phyloP scores from a whole-genome alignment of 1,140 invertebrate genomes.

The Chlorops oryzae region DNA sequence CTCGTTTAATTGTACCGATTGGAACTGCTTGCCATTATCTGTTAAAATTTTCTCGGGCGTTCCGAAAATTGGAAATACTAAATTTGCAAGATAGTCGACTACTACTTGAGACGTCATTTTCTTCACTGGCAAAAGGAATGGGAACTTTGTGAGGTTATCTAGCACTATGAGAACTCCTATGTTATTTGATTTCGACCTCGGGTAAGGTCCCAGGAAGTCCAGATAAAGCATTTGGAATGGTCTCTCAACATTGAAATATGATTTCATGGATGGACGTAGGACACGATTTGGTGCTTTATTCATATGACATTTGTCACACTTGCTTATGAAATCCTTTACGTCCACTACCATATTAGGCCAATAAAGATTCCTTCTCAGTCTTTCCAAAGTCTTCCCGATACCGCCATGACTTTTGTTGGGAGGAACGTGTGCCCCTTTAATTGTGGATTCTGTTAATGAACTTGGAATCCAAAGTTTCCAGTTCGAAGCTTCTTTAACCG shows the following conservation, averaged over 20 bases:
- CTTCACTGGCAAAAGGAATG: constrained; percentile 13
- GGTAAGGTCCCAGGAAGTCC: constrained; percentile 17
- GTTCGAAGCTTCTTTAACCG: neutral
- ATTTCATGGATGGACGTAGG: constrained; percentile 6
- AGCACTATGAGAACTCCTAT: constrained; percentile 14
- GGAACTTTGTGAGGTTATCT: constrained; percentile 17
- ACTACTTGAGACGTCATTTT: constrained; percentile 14
- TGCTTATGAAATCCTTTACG: neutral
- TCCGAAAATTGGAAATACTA: constrained; percentile 16
- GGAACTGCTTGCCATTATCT: constrained; percentile 18
- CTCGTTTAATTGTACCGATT: constrained; percentile 1
- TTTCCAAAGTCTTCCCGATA: constrained; percentile 1
- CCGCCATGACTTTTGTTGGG: constrained; percentile 3
- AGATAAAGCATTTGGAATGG: constrained; percentile 18
- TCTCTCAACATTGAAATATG: neutral
- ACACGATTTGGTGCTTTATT: constrained; percentile 2
- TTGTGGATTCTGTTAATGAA: neutral
- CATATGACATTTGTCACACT: constrained; percentile 7
- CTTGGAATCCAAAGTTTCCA: constrained; percentile 8
- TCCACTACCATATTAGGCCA: constrained; percentile 11
- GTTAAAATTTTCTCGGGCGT: constrained; percentile 13
- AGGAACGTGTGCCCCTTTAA: neutral
- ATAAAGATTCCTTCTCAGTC: constrained; percentile 1
- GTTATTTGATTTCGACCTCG: constrained; percentile 10
- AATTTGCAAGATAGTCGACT: constrained; percentile 6